Base-by-base conservation (phyloP, 2,888 invertebrate genomes). In the Nephrotoma guestfalica region DNA sequence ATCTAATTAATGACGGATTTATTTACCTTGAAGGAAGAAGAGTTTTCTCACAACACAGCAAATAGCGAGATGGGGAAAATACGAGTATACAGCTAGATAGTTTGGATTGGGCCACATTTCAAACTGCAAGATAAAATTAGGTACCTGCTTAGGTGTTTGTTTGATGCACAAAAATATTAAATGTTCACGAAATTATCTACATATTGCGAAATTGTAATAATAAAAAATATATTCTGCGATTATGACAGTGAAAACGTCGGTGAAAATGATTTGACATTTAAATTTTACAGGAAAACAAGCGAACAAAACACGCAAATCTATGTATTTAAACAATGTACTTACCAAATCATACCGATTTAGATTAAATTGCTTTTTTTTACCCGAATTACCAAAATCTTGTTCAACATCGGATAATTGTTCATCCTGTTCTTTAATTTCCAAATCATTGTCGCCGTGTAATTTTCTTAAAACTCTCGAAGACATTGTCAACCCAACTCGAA, bases 331-430 rank as follows among this genome's bases (percentile, higher is more conserved):
- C 43, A 3, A 43, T 6, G 51, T 43, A 91, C 92, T 91, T 92
- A 96, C 95, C 93, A 96, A 92, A 92, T 95, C 94, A 89, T 95
- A 96, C 88, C 94, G 93, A 91, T 95, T 95, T 87, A 94, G 92
- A 89, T 95, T 94, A 86, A 94, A 91, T 88, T 93, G 93, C 89
- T 94, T 94, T 88, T 93, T 92, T 88, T 93, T 92, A 87, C 92
- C 92, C 5, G 51, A 13, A 86, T 57, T 30, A 87, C 90, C 91
- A 86, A 91, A 90, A 89, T 93, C 93, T 87, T 93, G 93, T 9
- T 90, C 90, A 84, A 90, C 90, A 45, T 91, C 90, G 40, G 89
- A 89, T 87, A 89, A 90, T 87, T 92, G 90, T 89, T 92, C 93
- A 87, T 92, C 93, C 85, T 91, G 91, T 85, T 90, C 90, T 42